Evolutionary conservation across 2,797 vertebrate genomes (phyloP).

Genomic region (Gouania willdenowi): DNA sequence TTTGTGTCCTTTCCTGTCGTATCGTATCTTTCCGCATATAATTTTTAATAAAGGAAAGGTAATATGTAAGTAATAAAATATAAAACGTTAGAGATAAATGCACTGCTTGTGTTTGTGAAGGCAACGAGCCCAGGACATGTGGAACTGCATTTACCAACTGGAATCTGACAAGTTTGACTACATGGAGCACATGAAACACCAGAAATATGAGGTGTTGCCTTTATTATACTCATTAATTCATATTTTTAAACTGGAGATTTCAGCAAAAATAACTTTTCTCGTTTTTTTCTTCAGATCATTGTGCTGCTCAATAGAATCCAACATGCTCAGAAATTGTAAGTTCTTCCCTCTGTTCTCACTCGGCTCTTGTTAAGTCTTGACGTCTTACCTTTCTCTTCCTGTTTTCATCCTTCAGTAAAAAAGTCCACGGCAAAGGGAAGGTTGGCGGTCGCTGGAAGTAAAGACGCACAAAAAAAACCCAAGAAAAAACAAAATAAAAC

Average conservation of each 20-base stretch:
- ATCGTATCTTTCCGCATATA: no score
- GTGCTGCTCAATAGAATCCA: conserved; percentile 89
- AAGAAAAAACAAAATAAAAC: not conserved
- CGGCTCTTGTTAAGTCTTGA: not conserved
- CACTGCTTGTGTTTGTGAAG: conserved; percentile 46
- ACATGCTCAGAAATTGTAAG: conserved; percentile 92
- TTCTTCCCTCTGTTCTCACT: conserved; percentile 4
- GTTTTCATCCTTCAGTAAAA: conserved; percentile 74
- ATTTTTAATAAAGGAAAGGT: no score
- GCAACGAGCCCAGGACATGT: conserved; percentile 83
- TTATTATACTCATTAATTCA: no score
- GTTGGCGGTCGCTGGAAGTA: conserved; percentile 91
- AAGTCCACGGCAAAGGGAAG: conserved; percentile 85
- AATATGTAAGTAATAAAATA: no score
- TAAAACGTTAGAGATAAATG: no score
- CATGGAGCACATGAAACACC: conserved; percentile 83
- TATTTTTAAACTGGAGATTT: no score
- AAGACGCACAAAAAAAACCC: not conserved
- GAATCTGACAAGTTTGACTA: conserved; percentile 91
- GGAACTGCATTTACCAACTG: conserved; percentile 84
- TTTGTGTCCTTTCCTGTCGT: no score
- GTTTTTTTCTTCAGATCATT: conserved; percentile 73
- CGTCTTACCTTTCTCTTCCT: not conserved
- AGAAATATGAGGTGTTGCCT: conserved; percentile 84
- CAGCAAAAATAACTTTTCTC: not conserved